Conservation (phyloP, 2,113 vertebrate genomes). For the Oceanites oceanicus region DNA sequence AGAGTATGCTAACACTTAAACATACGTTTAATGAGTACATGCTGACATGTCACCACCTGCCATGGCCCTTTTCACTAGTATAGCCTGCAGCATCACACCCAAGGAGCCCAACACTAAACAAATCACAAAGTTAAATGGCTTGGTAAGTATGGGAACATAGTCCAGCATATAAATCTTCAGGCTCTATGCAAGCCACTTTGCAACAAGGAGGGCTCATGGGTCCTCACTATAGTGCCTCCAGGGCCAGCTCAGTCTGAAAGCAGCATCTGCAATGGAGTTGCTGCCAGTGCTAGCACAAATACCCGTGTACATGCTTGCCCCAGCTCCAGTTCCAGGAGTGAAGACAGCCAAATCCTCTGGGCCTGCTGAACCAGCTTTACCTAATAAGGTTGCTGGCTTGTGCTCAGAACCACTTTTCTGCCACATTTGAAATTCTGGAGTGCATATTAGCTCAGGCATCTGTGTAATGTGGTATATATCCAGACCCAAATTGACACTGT, state of each 20-base stretch:
- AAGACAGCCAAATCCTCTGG: neutral
- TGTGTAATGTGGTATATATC: neutral
- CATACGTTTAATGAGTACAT: neutral
- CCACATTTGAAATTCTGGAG: neutral
- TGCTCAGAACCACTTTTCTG: neutral
- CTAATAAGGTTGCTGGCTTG: neutral
- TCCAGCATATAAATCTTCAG: neutral
- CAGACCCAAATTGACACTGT: neutral
- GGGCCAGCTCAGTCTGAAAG: neutral
- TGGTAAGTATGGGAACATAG: neutral
- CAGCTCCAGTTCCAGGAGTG: neutral
- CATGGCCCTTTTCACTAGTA: neutral
- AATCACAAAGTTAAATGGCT: neutral
- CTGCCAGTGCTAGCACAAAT: neutral
- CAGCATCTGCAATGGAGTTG: neutral
- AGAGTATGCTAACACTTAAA: neutral
- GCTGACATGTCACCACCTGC: neutral
- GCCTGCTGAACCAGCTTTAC: neutral
- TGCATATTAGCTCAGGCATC: neutral
- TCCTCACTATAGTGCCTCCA: neutral
- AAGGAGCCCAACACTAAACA: neutral
- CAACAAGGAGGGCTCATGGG: rapidly evolving
- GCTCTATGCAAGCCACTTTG: neutral
- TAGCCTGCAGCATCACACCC: neutral
- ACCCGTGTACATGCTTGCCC: neutral